These are phyloP conservation scores for Drosophila tsacasi DNA, from an alignment of 1,140 invertebrate species.

Conservation along the genomic window DNA sequence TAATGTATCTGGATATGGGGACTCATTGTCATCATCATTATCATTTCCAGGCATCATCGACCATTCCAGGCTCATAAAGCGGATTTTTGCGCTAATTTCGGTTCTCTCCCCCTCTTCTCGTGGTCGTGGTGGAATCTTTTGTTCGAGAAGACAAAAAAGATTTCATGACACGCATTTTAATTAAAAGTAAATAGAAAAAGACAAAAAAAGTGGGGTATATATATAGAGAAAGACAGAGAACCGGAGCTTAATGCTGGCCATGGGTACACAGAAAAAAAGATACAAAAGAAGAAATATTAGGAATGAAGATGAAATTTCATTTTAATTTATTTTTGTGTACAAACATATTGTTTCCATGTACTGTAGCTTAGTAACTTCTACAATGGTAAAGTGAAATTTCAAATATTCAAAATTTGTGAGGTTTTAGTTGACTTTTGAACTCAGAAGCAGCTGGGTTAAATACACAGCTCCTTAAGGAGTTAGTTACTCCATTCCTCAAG, in stretches of 20 bases:
- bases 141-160: conserved; percentile 47
- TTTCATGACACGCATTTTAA: conserved; percentile 81
- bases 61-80: conserved; percentile 65
- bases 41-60: conserved; percentile 64
- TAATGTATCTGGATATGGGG: conserved; percentile 43
- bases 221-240: not conserved
- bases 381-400: not conserved
- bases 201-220: conserved; percentile 18
- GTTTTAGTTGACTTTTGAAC: not conserved
- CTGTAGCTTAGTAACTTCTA: too few relatives aligned
- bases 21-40: conserved; percentile 46
- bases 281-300: not conserved
- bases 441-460: not conserved
- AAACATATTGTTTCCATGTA: too few relatives aligned
- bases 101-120: conserved; percentile 14
- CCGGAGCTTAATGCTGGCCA: conserved; percentile 20
- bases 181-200: conserved; percentile 78
- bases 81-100: conserved; percentile 59
- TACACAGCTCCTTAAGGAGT: not conserved
- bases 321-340: too few relatives aligned
- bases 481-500: too few relatives aligned
- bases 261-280: conserved; percentile 16
- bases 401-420: not conserved
- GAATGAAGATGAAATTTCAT: not conserved
- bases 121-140: conserved; percentile 46